These are phyloP conservation scores for Nipponacmea schrenckii DNA, from an alignment of 2,888 invertebrate genomes.

Conservation along the genomic window DNA sequence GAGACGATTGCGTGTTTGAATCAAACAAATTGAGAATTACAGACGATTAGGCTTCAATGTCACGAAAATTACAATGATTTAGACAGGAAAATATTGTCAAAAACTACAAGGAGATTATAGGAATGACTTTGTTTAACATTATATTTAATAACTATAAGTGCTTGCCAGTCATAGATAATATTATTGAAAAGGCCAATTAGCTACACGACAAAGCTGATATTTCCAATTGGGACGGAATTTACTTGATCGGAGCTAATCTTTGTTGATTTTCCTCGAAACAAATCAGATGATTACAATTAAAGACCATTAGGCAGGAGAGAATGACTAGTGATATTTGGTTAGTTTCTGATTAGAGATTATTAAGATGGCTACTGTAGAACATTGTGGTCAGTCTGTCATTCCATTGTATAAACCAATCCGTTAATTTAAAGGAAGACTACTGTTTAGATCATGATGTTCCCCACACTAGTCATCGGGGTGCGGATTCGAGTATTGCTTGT, in stretches of 20 bases:
- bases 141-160: constrained; percentile 1
- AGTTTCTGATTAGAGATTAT: neutral
- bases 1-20: constrained; percentile 7
- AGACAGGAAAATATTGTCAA: constrained; percentile 7
- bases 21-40: constrained; percentile 8
- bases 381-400: no score
- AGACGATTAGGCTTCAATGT: constrained; percentile 6
- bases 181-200: neutral
- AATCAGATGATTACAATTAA: neutral
- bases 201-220: neutral
- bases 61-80: neutral
- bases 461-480: no score
- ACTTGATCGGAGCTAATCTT: neutral
- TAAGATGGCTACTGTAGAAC: no score
- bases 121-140: neutral
- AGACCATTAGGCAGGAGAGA: neutral
- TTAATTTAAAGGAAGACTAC: no score
- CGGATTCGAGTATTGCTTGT: no score
- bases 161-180: neutral
- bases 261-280: neutral
- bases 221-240: neutral
- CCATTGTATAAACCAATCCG: no score
- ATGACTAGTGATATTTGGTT: neutral
- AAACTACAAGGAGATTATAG: neutral
- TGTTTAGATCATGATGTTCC: no score